Conservation (phyloP, 1,140 invertebrate species). For the Drosophila orena region DNA sequence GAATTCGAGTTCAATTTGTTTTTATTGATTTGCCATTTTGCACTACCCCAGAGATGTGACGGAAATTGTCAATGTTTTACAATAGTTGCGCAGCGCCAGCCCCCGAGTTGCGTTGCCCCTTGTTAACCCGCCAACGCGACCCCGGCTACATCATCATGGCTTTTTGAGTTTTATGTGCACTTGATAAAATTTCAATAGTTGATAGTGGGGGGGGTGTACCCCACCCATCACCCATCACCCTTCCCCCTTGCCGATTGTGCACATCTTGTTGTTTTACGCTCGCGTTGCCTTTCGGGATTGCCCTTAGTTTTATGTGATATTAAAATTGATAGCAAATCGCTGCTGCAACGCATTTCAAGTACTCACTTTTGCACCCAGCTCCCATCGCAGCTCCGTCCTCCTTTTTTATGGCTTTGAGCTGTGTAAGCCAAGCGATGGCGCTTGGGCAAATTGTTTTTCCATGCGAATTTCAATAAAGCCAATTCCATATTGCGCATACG, state of each 20-base stretch:
- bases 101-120: background rate
- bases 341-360: conserved; percentile 73
- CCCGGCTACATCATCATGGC: conserved; percentile 69
- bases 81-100: conserved; percentile 64
- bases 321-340: conserved; percentile 83
- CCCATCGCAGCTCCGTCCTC: conserved; percentile 25
- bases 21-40: conserved; percentile 84
- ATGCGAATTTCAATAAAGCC: conserved; percentile 79
- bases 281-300: conserved; percentile 63
- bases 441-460: conserved; percentile 76
- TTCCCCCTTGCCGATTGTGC: background rate
- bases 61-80: conserved; percentile 84
- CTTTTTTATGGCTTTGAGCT: conserved; percentile 55
- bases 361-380: conserved; percentile 35
- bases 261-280: conserved; percentile 67
- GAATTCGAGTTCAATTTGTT: conserved; percentile 84
- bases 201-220: too few species aligned
- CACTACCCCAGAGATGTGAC: conserved; percentile 81
- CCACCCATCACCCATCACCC: background rate
- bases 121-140: conserved; percentile 7
- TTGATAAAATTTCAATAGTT: conserved; percentile 83
- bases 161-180: conserved; percentile 82
- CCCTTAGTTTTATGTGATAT: conserved; percentile 82
- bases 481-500: conserved; percentile 75
- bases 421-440: conserved; percentile 43